Conservation (phyloP, 2,797 vertebrate genomes). For the Manis javanica region DNA sequence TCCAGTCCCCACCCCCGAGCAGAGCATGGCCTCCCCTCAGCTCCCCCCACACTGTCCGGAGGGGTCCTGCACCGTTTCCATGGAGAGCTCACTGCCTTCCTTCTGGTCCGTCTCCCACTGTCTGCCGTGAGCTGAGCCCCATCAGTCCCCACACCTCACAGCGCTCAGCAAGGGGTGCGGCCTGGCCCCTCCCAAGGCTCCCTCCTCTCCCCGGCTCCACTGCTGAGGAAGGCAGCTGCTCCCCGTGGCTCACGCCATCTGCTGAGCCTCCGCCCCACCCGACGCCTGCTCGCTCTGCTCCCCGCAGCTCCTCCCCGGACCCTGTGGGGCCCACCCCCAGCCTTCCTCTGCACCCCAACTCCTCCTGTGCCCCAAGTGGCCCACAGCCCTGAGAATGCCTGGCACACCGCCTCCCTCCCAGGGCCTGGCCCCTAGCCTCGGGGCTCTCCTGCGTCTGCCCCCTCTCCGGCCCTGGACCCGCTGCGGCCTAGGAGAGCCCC, state of each 20-base stretch:
- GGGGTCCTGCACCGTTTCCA: background rate
- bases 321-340: background rate
- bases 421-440: background rate
- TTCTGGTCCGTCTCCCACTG: no score
- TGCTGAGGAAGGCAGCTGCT: background rate
- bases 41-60: no score
- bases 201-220: fast-evolving
- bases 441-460: no score
- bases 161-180: background rate
- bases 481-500: background rate
- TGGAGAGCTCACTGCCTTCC: background rate
- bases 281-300: background rate
- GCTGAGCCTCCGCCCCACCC: fast-evolving
- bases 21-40: background rate
- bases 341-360: background rate
- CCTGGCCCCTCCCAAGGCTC: background rate
- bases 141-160: no score
- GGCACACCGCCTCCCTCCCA: background rate
- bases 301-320: background rate
- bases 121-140: no score
- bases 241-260: background rate
- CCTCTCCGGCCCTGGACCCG: background rate
- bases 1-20: background rate
- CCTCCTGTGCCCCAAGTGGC: no score
- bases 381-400: fast-evolving